These are phyloP conservation scores for Magallana gigas DNA, from an alignment of 1,140 invertebrate species.

Conservation along the genomic window DNA sequence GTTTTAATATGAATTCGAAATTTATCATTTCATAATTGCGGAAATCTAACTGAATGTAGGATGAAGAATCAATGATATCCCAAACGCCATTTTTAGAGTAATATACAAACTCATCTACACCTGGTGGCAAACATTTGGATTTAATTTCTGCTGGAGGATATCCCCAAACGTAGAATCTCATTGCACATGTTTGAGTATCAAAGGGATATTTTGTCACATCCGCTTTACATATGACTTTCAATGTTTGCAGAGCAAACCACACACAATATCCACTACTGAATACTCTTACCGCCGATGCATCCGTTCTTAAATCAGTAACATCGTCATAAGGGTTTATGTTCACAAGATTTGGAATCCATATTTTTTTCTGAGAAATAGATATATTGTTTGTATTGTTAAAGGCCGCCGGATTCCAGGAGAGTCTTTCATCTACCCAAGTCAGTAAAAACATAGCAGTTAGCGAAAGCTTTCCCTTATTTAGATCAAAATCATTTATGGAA, in stretches of 20 bases:
- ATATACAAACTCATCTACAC: conserved; percentile 79
- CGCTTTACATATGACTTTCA: conserved; percentile 89
- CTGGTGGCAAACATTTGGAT: conserved; percentile 79
- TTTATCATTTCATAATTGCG: neutral
- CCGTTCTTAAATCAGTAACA: neutral
- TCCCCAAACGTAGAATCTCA: conserved; percentile 74
- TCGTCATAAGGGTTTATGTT: conserved; percentile 9
- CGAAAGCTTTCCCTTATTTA: neutral
- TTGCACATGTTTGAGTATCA: conserved; percentile 84
- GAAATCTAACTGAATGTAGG: neutral
- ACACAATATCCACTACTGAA: conserved; percentile 10
- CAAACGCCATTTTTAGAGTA: conserved; percentile 83
- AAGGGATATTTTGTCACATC: conserved; percentile 88
- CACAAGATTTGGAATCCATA: conserved; percentile 37
- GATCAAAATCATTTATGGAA: conserved; percentile 36
- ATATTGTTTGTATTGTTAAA: neutral
- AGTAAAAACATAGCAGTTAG: neutral
- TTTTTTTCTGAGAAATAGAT: conserved; percentile 8
- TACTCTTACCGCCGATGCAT: neutral
- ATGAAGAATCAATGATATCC: conserved; percentile 52
- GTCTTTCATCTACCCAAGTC: conserved; percentile 24
- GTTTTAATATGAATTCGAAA: conserved; percentile 63
- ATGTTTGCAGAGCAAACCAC: conserved; percentile 41
- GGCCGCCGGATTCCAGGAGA: neutral
- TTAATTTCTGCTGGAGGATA: conserved; percentile 73